Evolutionary conservation across 2,888 invertebrate genomes (phyloP), one percentile per base, ranked within the genome.

Genomic region (Barypeithes pellucidus): DNA sequence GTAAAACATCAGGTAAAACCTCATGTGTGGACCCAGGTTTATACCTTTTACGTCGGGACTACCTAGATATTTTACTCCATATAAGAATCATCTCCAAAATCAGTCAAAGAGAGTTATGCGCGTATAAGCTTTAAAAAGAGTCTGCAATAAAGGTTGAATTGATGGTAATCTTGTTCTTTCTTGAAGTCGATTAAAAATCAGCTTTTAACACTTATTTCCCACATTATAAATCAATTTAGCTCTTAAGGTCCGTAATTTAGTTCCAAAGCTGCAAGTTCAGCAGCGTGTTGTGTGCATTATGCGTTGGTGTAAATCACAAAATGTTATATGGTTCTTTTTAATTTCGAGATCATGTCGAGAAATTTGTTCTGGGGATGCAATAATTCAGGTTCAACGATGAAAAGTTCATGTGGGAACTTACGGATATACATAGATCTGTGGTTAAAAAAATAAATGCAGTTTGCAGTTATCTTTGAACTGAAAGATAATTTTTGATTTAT

Each of bases 241-340:
- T 39, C 33, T 50, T 33, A 45, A 14, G 24, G 65, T 61, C 43
- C 60, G 24, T 69, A 69, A 69, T 69, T 69, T 61, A 18, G 43
- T 45, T 59, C n/a, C 59, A 41, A 67, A 41, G 62, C 52, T n/a
- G 41, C 60, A n/a, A 62, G 52, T 39, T 69, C 61, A 52, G 69
- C 69, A 69, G 61, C 69, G 69, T 69, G 69, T 62, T 62, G 11
- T 67, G 52, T 69, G 50, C 36, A 39, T 39, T 50, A 43, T 67
- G 67, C 52, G 61, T 50, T 62, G 72, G 66, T 50, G 72, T 73
- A 73, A 73, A 68, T 73, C 69, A 69, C 14, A 69, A 61, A 60
- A 14, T 41, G 62, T 36, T 41, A 22, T 69, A 62, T 36, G 47
- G 47, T 59, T 54, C 41, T 63, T 73, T 73, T 73, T 66, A 47